Conservation (phyloP, 2,888 invertebrate genomes). For the Magallana nippona region DNA sequence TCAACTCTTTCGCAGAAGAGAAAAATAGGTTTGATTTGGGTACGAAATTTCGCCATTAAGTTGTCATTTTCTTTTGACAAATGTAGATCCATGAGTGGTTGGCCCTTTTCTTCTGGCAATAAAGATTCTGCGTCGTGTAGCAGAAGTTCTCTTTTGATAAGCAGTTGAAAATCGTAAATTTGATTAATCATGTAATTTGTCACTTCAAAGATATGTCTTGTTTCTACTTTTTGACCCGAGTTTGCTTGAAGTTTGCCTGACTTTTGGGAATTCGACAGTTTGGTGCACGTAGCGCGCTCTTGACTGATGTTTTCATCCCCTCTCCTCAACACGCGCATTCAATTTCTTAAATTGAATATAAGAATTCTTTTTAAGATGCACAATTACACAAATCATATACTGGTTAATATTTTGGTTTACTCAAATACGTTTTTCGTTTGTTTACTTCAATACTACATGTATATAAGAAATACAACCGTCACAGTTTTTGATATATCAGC, state of each 20-base stretch:
- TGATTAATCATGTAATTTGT: conserved; percentile 37
- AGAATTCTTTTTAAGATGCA: too few relatives aligned
- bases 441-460: too few relatives aligned
- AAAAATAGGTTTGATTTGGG: conserved; percentile 21
- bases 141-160: conserved; percentile 40
- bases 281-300: too few relatives aligned
- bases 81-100: conserved; percentile 1
- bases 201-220: conserved; percentile 34
- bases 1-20: neutral
- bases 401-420: too few relatives aligned
- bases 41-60: conserved; percentile 29
- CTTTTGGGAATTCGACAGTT: too few relatives aligned
- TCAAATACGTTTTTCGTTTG: too few relatives aligned
- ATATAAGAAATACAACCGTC: too few relatives aligned
- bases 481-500: too few relatives aligned
- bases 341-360: too few relatives aligned
- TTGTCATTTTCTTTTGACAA: conserved; percentile 34
- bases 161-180: conserved; percentile 31
- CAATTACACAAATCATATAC: too few relatives aligned
- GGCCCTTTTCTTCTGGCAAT: conserved; percentile 25
- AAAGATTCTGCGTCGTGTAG: conserved; percentile 29
- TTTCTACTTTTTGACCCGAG: conserved; percentile 20
- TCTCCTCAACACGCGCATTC: too few relatives aligned
- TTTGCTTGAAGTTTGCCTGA: neutral
- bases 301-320: too few relatives aligned